Conservation (phyloP, 2,797 vertebrate species). For the Helostoma temminkii region DNA sequence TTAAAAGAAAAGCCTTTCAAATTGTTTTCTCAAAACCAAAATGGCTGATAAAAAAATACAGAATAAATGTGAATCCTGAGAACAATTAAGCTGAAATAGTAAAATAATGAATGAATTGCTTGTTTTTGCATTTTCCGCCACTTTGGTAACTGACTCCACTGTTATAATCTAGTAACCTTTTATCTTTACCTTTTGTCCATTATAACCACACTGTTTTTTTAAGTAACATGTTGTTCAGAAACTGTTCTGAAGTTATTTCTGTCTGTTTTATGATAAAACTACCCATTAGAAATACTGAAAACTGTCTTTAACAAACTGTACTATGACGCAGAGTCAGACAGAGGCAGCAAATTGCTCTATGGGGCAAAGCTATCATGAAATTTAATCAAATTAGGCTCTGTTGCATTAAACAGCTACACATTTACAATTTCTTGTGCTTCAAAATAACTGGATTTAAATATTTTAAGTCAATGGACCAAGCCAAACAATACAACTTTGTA, state of each 20-base stretch:
- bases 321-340: slow-evolving; percentile 1
- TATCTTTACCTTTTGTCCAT: background rate
- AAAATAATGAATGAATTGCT: too few relatives aligned
- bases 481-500: too few relatives aligned
- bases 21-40: background rate
- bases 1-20: background rate
- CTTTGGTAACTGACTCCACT: too few relatives aligned
- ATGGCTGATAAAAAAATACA: too few relatives aligned
- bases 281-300: slow-evolving; percentile 5
- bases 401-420: slow-evolving; percentile 9
- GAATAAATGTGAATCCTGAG: too few relatives aligned
- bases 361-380: background rate
- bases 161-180: background rate
- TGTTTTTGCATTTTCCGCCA: too few relatives aligned
- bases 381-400: slow-evolving; percentile 2
- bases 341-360: slow-evolving; percentile 1
- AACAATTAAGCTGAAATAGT: too few relatives aligned
- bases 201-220: too few relatives aligned
- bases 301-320: background rate
- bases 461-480: slow-evolving; percentile 30
- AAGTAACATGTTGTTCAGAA: too few relatives aligned
- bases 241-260: too few relatives aligned
- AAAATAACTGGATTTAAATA: slow-evolving; percentile 7
- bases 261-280: background rate
- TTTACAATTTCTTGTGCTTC: slow-evolving; percentile 20